Conservation (phyloP, 2,888 invertebrate species). For the Chloroclystis v-ata region DNA sequence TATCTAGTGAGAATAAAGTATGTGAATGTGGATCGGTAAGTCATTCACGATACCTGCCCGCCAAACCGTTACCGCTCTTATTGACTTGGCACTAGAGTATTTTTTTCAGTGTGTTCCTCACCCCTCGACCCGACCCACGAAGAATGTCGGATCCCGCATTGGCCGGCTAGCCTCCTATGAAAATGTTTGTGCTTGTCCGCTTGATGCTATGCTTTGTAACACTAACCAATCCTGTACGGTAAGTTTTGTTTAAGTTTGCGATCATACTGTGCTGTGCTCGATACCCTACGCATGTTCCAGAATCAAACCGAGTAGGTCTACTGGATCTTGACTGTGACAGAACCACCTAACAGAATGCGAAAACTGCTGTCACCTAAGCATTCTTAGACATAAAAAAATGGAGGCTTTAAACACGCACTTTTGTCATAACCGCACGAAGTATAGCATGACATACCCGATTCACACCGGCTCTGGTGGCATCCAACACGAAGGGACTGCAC, state of each 20-base stretch:
- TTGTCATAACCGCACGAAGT: constrained; percentile 48
- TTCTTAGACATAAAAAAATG: constrained; percentile 21
- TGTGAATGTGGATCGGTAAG: constrained; percentile 37
- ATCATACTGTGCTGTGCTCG: constrained; percentile 43
- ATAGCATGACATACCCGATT: constrained; percentile 71
- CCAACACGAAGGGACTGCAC: constrained; percentile 45
- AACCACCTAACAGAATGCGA: neutral
- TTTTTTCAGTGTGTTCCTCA: constrained; percentile 78
- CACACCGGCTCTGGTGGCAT: constrained; percentile 69
- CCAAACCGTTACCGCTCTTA: constrained; percentile 69
- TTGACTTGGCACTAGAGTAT: constrained; percentile 77
- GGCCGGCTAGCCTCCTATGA: constrained; percentile 78
- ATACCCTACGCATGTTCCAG: constrained; percentile 38
- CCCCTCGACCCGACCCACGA: constrained; percentile 79
- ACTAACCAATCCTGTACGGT: constrained; percentile 34
- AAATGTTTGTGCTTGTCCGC: constrained; percentile 71
- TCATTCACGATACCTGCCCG: constrained; percentile 51
- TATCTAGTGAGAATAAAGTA: constrained; percentile 25
- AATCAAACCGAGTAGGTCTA: constrained; percentile 13
- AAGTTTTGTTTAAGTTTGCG: constrained; percentile 37
- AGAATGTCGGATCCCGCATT: constrained; percentile 58
- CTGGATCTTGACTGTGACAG: constrained; percentile 20
- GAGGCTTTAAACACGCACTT: constrained; percentile 40
- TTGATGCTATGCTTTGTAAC: constrained; percentile 66
- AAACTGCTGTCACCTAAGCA: constrained; percentile 8